Evolutionary conservation across 2,797 vertebrate genomes (phyloP).

Genomic region (Petrocephalus sullivani): DNA sequence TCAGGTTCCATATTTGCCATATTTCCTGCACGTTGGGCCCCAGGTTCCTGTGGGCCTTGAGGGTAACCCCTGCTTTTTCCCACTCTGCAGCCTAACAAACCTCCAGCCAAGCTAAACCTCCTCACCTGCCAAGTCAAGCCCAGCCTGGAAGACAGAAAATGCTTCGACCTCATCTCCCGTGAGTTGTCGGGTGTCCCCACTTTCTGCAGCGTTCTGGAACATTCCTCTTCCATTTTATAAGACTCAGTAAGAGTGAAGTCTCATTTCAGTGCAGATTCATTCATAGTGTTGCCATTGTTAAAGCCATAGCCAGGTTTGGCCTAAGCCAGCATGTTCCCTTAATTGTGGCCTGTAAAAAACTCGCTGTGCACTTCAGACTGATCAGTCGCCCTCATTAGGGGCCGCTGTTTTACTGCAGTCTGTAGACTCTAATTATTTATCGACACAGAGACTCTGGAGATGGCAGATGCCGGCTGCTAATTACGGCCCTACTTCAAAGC

Average conservation of each 20-base stretch:
- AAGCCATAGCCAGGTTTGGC: not conserved
- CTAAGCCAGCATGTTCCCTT: not conserved
- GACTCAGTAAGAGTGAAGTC: not conserved
- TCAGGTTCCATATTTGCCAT: too few relatives aligned
- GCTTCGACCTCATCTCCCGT: slow-evolving; percentile 79
- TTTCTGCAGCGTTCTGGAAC: not conserved
- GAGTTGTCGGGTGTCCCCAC: slow-evolving; percentile 33
- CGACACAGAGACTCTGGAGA: not conserved
- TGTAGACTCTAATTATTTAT: not conserved
- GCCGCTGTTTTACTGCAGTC: not conserved
- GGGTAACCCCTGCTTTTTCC: not conserved
- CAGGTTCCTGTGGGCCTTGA: not conserved
- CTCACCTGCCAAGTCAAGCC: slow-evolving; percentile 82
- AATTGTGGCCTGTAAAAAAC: not conserved
- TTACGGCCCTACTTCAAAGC: not conserved
- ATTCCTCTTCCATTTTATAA: not conserved
- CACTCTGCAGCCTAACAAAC: slow-evolving; percentile 60
- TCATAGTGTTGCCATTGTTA: not conserved
- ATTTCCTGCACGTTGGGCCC: not conserved
- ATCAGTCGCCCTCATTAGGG: slow-evolving; percentile 4
- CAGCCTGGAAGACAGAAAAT: slow-evolving; percentile 74
- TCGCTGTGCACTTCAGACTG: not conserved
- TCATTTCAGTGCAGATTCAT: not conserved
- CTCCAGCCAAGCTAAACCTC: slow-evolving; percentile 73
- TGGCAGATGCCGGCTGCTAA: not conserved